Evolutionary conservation across 2,888 invertebrate species (phyloP).

Genomic region (Sminthurinus aureus): DNA sequence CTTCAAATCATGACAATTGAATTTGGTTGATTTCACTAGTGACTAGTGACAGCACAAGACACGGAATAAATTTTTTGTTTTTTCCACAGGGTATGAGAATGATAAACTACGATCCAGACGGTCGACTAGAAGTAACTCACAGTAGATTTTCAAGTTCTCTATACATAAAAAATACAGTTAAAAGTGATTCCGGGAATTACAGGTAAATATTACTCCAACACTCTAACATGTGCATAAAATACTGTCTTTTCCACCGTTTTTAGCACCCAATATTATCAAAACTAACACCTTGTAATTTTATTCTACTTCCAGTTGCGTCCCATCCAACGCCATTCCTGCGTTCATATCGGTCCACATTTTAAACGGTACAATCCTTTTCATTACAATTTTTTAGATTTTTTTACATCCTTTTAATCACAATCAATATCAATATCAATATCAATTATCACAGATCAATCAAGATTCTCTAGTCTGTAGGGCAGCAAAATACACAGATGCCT

Average conservation of each 20-base stretch:
- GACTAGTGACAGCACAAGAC: too few relatives aligned
- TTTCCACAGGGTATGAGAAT: slow-evolving; percentile 69
- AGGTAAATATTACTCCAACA: not conserved
- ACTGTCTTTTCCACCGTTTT: not conserved
- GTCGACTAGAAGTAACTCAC: slow-evolving; percentile 84
- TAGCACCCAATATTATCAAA: too few relatives aligned
- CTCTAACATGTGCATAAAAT: not conserved
- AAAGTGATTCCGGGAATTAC: slow-evolving; percentile 79
- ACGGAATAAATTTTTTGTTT: not conserved
- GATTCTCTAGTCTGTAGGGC: too few relatives aligned
- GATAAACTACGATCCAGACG: slow-evolving; percentile 83
- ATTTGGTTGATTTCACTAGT: not conserved
- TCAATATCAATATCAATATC: too few relatives aligned
- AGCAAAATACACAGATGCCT: too few relatives aligned
- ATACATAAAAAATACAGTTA: slow-evolving; percentile 67
- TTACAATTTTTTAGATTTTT: too few relatives aligned
- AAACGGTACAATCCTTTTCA: slow-evolving; percentile 70
- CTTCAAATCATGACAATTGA: too few relatives aligned
- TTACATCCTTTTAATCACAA: too few relatives aligned
- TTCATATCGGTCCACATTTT: slow-evolving; percentile 89
- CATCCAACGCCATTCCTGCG: slow-evolving; percentile 86
- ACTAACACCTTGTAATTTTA: not conserved
- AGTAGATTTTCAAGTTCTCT: slow-evolving; percentile 69
- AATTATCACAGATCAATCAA: too few relatives aligned
- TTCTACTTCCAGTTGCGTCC: slow-evolving; percentile 73